These are phyloP conservation scores for Pharmacophagus antenor DNA, from an alignment of 2,888 invertebrate species.

Conservation along the genomic window DNA sequence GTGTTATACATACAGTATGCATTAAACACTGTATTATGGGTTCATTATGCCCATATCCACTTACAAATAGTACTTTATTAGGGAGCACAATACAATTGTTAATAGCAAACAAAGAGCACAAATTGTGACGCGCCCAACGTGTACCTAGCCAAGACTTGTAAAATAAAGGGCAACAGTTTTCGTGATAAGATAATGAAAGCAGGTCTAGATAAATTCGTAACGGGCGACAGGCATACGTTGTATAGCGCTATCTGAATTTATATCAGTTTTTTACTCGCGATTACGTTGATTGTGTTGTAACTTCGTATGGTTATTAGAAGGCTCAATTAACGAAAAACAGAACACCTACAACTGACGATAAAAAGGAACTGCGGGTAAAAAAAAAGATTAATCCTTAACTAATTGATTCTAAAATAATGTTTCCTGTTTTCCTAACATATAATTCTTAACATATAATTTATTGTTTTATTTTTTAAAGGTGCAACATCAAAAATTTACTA, in stretches of 20 bases:
- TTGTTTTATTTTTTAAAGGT: no score
- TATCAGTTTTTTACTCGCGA: slow-evolving; percentile 62
- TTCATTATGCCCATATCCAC: slow-evolving; percentile 10
- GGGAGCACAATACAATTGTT: slow-evolving; percentile 31
- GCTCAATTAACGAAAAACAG: neutral
- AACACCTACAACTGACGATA: no score
- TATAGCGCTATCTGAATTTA: slow-evolving; percentile 48
- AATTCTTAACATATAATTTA: no score
- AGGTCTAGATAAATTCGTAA: slow-evolving; percentile 78
- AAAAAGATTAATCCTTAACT: no score
- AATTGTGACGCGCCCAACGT: slow-evolving; percentile 51
- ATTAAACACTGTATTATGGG: neutral
- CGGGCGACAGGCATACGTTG: slow-evolving; percentile 57
- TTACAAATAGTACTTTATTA: slow-evolving; percentile 2
- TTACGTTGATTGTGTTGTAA: slow-evolving; percentile 59
- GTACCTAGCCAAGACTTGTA: slow-evolving; percentile 52
- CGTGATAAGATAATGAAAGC: slow-evolving; percentile 77
- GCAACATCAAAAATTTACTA: no score
- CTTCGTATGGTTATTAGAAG: slow-evolving; percentile 3
- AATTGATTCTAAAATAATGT: no score
- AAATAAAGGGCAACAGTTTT: slow-evolving; percentile 66
- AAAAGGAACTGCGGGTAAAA: no score
- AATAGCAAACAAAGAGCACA: slow-evolving; percentile 34
- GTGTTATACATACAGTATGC: neutral
- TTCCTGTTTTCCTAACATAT: no score